Evolutionary conservation across 2,113 vertebrate species (phyloP), one percentile per base, ranked within the genome.

Genomic region (Oriolus oriolus): DNA sequence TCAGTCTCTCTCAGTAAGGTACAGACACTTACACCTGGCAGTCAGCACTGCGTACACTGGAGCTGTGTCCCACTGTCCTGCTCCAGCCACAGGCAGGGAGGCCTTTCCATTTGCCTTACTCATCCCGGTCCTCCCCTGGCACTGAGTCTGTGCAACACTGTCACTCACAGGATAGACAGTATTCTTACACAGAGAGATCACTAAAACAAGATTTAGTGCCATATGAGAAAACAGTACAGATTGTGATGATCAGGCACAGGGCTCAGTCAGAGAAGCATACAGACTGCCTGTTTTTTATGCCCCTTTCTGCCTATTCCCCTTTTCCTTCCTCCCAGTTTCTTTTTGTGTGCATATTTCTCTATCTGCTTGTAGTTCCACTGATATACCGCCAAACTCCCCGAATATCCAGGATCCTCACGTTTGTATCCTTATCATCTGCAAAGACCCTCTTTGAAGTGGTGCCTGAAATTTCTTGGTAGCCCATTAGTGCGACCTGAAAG

Each of bases 41-140:
- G 22, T 47, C 42, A 33, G n/a, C 17, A 33, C 8, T 0, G 1
- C 10, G 13, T 68, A 27, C 28, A 17, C 28, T 33, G 63, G 22
- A 11, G n/a, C 7, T 81, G 13, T 37, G n/a, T 22, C 45, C n/a
- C n/a, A 17, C 0, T 0, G 22, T 47, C 18, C 28, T 47, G 22
- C 28, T 57, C 11, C 28, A 27, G 28, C n/a, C 42, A 33, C n/a
- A 27, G 42, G 28, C 11, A 39, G n/a, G 8, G 28, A 81, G 28
- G 1, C n/a, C 13, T 33, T 47, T 57, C n/a, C n/a, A 22, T 47
- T 33, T 57, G 22, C 28, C 42, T 57, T 33, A 27, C 5, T 31
- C 21, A 30, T 8, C 10, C 10, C 13, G 10, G n/a, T 37, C 17
- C 16, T 56, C 42, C 12, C 21, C n/a, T 57, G 42, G 13, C 42